phyloP scores from a whole-genome alignment of 2,888 invertebrate genomes.

The Ichneumon xanthorius region DNA sequence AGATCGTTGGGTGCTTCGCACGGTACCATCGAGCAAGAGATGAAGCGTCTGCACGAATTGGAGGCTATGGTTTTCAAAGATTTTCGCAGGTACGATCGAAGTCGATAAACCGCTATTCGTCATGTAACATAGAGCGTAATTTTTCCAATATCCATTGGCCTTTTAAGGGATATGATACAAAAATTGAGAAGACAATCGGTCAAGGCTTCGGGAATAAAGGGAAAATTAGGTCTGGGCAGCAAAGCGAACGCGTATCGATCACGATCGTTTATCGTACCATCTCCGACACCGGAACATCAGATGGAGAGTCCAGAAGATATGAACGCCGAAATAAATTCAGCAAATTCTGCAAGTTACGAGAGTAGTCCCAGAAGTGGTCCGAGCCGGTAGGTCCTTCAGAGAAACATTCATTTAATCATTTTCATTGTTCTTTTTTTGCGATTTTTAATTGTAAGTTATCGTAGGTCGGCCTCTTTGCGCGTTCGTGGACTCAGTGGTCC shows the following conservation, averaged over 20 bases:
- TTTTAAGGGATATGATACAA: constrained; percentile 94
- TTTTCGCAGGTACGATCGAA: constrained; percentile 89
- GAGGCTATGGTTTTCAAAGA: constrained; percentile 98
- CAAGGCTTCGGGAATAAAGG: constrained; percentile 91
- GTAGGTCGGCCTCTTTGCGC: constrained; percentile 89
- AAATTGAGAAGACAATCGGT: constrained; percentile 94
- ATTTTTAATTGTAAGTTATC: constrained; percentile 26
- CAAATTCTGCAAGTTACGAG: constrained; percentile 88
- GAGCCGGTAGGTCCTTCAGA: constrained; percentile 83
- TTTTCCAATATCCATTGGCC: constrained; percentile 26
- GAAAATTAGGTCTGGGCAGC: constrained; percentile 90
- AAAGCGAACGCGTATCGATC: constrained; percentile 89
- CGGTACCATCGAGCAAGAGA: constrained; percentile 96
- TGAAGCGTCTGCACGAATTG: constrained; percentile 95
- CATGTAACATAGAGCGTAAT: not conserved
- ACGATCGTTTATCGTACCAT: constrained; percentile 91
- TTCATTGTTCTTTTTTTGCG: not conserved
- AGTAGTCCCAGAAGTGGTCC: constrained; percentile 91
- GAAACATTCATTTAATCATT: not conserved
- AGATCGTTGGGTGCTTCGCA: constrained; percentile 95
- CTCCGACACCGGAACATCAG: constrained; percentile 88
- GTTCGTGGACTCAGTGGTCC: constrained; percentile 86
- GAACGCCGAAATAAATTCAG: constrained; percentile 81
- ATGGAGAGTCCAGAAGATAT: constrained; percentile 85
- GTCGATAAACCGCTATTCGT: not conserved